Conservation (phyloP, 2,888 invertebrate species). For the Blera fallax region DNA sequence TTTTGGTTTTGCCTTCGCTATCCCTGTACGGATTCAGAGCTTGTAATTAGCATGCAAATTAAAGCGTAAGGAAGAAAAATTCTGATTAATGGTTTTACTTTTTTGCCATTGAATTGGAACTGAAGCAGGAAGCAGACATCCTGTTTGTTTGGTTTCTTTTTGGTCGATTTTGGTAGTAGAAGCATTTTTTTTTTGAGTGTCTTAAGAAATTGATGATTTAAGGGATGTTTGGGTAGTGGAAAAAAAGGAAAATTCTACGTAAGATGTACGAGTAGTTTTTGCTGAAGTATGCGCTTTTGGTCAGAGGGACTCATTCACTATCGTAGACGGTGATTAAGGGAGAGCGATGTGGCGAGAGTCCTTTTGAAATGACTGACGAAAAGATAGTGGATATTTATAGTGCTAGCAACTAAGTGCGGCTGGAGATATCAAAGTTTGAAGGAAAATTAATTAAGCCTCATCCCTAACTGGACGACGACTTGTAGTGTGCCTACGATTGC, state of each 20-base stretch:
- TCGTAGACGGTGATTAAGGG: no score
- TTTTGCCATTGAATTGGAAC: neutral
- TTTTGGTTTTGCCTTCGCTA: neutral
- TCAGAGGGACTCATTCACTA: no score
- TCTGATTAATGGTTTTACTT: slow-evolving; percentile 40
- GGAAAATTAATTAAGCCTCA: no score
- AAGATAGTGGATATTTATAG: no score
- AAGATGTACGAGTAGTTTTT: neutral
- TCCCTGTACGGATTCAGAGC: slow-evolving; percentile 2
- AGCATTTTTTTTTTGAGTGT: neutral
- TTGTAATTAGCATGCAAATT: slow-evolving; percentile 65
- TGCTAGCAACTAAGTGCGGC: no score
- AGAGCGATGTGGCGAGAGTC: no score
- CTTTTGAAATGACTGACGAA: no score
- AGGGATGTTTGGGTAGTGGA: neutral
- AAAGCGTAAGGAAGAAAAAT: slow-evolving; percentile 47
- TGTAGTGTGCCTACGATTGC: no score
- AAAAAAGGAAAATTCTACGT: neutral
- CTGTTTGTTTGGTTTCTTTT: neutral
- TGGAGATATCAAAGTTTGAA: no score
- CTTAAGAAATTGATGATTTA: neutral
- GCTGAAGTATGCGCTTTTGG: neutral
- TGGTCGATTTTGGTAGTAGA: slow-evolving; percentile 3
- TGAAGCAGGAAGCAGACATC: neutral
- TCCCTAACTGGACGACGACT: no score